Conservation (phyloP, 2,113 vertebrate genomes). For the Oncorhynchus mykiss region DNA sequence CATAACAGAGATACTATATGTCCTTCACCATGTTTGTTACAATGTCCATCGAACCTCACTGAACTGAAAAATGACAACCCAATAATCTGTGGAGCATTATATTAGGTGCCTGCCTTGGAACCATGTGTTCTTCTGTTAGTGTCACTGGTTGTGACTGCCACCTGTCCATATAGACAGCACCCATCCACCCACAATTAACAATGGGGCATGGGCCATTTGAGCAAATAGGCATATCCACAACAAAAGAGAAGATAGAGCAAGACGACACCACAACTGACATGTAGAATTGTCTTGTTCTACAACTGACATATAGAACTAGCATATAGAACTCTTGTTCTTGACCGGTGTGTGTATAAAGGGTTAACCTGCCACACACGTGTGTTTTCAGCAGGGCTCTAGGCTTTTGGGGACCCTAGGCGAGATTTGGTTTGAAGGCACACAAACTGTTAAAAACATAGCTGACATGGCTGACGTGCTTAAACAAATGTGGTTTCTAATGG, state of each 20-base stretch:
- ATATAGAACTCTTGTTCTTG: not conserved
- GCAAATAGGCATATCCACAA: no score
- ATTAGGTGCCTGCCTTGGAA: not conserved
- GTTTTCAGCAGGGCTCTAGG: not conserved
- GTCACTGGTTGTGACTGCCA: not conserved
- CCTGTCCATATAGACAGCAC: not conserved
- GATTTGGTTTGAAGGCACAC: no score
- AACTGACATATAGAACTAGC: no score
- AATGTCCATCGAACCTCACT: not conserved
- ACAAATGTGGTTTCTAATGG: no score
- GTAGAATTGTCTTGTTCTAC: not conserved
- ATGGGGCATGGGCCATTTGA: not conserved
- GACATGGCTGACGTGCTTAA: no score
- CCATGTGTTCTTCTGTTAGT: not conserved
- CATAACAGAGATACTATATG: not conserved
- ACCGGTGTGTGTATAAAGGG: not conserved
- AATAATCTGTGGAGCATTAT: not conserved
- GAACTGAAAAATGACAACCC: not conserved
- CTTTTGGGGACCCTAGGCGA: no score
- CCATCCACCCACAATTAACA: not conserved
- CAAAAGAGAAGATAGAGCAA: not conserved
- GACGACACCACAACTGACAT: not conserved
- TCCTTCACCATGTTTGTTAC: not conserved
- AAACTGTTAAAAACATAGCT: no score
- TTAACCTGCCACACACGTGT: constrained; percentile 13